Conservation (phyloP, 2,888 invertebrate genomes). For the Leptura quadrifasciata region DNA sequence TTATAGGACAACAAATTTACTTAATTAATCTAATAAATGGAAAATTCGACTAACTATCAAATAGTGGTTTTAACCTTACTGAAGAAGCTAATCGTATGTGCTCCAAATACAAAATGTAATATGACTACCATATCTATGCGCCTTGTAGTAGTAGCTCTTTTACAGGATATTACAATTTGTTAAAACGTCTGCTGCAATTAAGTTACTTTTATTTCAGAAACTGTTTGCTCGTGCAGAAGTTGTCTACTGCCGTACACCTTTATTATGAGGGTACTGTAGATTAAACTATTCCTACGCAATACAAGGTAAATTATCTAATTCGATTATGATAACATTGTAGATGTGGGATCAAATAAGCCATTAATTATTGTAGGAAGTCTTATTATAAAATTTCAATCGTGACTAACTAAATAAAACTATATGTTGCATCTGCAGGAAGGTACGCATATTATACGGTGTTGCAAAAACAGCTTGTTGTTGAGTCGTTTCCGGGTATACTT, state of each 20-base stretch:
- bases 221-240: slow-evolving; percentile 3
- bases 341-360: slow-evolving; percentile 17
- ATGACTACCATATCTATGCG: too few species aligned
- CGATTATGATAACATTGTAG: not conserved
- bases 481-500: not conserved
- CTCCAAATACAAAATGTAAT: not conserved
- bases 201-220: not conserved
- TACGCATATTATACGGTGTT: not conserved
- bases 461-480: not conserved
- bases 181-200: slow-evolving; percentile 18
- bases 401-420: not conserved
- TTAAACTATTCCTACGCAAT: not conserved
- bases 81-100: not conserved
- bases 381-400: not conserved
- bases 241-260: slow-evolving; percentile 12
- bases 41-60: too few species aligned
- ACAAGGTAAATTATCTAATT: slow-evolving; percentile 11
- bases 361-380: not conserved
- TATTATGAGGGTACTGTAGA: slow-evolving; percentile 12
- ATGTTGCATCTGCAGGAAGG: not conserved
- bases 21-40: too few species aligned
- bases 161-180: not conserved
- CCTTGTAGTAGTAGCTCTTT: not conserved
- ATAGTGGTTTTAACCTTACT: too few species aligned
- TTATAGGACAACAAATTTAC: too few species aligned